These are phyloP conservation scores for Agapetus fuscipes DNA, from an alignment of 2,888 invertebrate genomes.

Conservation along the genomic window DNA sequence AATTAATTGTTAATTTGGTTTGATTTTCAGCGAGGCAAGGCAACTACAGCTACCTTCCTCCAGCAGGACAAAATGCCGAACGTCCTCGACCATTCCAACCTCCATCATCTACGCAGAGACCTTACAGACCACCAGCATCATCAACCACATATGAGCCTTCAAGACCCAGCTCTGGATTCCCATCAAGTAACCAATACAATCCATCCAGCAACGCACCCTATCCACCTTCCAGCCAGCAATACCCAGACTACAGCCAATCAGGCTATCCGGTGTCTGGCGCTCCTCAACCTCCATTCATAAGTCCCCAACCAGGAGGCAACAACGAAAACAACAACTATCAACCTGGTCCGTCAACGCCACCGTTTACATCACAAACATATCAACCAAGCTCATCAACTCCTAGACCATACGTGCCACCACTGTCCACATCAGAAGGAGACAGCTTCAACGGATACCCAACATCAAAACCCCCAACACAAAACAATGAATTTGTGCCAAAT, in stretches of 20 bases:
- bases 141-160: conserved; percentile 24
- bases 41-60: conserved; percentile 44
- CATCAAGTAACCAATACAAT: conserved; percentile 17
- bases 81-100: conserved; percentile 62
- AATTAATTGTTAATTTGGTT: too few relatives aligned
- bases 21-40: conserved; percentile 53
- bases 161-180: conserved; percentile 13
- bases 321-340: conserved; percentile 7
- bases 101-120: conserved; percentile 24
- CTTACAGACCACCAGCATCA: conserved; percentile 33
- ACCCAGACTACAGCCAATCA: conserved; percentile 25
- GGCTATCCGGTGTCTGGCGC: conserved; percentile 23
- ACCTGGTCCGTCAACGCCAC: conserved; percentile 18
- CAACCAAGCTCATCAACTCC: conserved; percentile 14
- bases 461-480: conserved; percentile 7
- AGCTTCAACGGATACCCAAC: conserved; percentile 13
- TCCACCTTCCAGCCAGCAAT: conserved; percentile 34
- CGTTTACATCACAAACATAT: conserved; percentile 21
- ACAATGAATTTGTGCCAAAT: not conserved
- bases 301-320: conserved; percentile 12
- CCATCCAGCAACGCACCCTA: conserved; percentile 24
- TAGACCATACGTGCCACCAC: conserved; percentile 11
- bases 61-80: conserved; percentile 52
- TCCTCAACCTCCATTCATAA: conserved; percentile 22
- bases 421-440: conserved; percentile 12